Evolutionary conservation across 2,888 invertebrate species (phyloP).

Genomic region (Dioctria linearis): DNA sequence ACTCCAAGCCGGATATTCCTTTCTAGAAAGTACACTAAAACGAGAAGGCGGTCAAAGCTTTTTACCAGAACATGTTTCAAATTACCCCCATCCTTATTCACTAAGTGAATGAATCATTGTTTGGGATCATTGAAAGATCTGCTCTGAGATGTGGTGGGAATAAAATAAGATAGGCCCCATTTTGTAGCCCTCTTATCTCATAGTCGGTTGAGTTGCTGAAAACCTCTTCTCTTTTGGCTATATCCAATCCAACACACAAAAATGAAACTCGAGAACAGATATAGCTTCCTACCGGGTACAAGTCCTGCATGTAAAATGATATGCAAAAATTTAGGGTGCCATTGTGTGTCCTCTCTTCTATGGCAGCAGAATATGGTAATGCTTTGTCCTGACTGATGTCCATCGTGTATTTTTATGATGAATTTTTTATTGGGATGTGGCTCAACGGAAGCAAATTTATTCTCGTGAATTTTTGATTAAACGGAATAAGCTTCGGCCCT

Average conservation of each 20-base stretch:
- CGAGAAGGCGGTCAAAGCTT: slow-evolving; percentile 6
- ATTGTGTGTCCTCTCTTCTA: slow-evolving; percentile 22
- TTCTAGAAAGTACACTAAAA: not conserved
- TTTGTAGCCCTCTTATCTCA: not conserved
- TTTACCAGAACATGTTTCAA: not conserved
- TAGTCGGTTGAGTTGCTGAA: not conserved
- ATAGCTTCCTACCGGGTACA: not conserved
- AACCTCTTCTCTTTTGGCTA: too few species aligned
- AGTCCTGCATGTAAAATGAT: slow-evolving; percentile 44
- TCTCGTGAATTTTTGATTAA: slow-evolving; percentile 50
- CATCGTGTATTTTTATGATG: slow-evolving; percentile 49
- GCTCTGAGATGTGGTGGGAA: slow-evolving; percentile 20
- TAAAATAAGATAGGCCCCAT: slow-evolving; percentile 6
- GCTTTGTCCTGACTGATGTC: slow-evolving; percentile 46
- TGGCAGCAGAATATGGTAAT: slow-evolving; percentile 25
- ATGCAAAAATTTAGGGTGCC: slow-evolving; percentile 47
- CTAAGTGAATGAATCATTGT: slow-evolving; percentile 48
- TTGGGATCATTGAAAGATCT: slow-evolving; percentile 47
- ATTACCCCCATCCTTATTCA: slow-evolving; percentile 10
- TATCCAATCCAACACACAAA: too few species aligned
- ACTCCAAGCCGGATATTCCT: not conserved
- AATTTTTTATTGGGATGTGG: slow-evolving; percentile 44
- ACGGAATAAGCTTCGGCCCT: slow-evolving; percentile 26
- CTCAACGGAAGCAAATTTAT: slow-evolving; percentile 45
- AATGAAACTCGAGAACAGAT: not conserved